phyloP scores from a whole-genome alignment of 2,797 vertebrate genomes.

The Gymnopithys bicolor region DNA sequence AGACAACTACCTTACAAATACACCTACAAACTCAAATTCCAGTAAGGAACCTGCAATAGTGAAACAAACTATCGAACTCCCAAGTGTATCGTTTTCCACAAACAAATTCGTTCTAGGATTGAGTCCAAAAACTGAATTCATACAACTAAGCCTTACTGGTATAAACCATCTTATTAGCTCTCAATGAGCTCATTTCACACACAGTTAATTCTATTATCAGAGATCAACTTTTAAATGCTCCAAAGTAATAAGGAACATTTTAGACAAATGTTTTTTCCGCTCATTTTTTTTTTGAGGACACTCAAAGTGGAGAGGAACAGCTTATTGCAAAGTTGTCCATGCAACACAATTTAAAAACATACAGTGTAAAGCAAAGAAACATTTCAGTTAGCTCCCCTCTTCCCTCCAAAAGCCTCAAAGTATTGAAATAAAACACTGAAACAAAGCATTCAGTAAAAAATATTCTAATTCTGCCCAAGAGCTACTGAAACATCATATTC shows the following conservation, averaged over 20 bases:
- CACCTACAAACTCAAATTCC: not conserved
- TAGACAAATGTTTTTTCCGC: not conserved
- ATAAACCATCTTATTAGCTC: not conserved
- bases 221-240: not conserved
- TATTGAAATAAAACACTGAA: not conserved
- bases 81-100: not conserved
- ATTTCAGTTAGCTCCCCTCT: not conserved
- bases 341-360: not conserved
- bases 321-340: not conserved
- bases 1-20: not conserved
- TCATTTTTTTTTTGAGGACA: not conserved
- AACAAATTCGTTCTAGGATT: not conserved
- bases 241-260: not conserved
- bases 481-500: not conserved
- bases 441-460: not conserved
- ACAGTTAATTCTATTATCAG: not conserved
- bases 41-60: not conserved
- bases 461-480: not conserved
- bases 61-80: not conserved
- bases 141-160: not conserved
- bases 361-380: not conserved
- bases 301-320: not conserved
- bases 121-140: not conserved
- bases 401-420: not conserved
- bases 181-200: not conserved